Conservation (phyloP, 1,140 invertebrate species). For the Triops cancriformis region DNA sequence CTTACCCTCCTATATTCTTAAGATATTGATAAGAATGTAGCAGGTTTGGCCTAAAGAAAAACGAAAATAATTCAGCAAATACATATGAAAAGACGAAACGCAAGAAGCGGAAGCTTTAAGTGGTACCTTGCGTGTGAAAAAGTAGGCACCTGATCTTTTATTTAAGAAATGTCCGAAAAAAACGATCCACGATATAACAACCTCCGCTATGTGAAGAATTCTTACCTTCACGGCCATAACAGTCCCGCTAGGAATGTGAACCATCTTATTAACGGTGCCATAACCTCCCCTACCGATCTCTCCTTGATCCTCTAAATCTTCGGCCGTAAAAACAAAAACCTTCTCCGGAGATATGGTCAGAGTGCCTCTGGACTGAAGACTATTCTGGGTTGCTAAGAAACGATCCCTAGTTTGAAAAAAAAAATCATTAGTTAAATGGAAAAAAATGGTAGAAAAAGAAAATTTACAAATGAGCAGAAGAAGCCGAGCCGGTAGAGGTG, state of each 20-base stretch:
- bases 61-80: background rate
- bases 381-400: slow-evolving; percentile 57
- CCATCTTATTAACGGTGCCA: slow-evolving; percentile 96
- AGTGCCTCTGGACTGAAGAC: background rate
- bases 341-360: background rate
- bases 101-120: background rate
- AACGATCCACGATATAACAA: background rate
- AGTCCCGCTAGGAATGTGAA: slow-evolving; percentile 70
- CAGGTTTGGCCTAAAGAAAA: too few species aligned
- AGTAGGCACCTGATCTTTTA: slow-evolving; percentile 11
- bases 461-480: slow-evolving; percentile 1
- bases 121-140: background rate
- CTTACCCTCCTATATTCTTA: too few species aligned
- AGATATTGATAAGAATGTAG: too few species aligned
- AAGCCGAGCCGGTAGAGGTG: slow-evolving; percentile 17
- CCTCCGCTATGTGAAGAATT: background rate
- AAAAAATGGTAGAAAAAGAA: background rate
- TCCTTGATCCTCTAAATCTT: slow-evolving; percentile 76
- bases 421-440: slow-evolving; percentile 21
- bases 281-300: slow-evolving; percentile 93
- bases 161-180: slow-evolving; percentile 24
- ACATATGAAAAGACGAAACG: too few species aligned
- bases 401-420: slow-evolving; percentile 41
- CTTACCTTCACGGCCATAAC: slow-evolving; percentile 89
- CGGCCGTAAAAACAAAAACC: slow-evolving; percentile 34